Base-by-base conservation (phyloP, 2,888 invertebrate species). In the Seira musarum region DNA sequence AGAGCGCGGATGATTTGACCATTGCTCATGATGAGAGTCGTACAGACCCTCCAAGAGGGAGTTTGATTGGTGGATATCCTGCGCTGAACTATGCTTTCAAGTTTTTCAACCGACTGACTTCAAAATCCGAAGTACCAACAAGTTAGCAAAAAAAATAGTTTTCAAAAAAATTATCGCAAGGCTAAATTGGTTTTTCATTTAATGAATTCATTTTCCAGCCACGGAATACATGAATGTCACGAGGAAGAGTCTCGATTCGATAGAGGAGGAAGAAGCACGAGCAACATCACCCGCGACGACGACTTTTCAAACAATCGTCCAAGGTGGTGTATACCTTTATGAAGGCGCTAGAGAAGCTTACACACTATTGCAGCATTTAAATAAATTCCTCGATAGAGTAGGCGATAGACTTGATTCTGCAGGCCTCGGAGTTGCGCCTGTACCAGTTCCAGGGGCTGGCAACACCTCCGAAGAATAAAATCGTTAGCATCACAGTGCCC, bases 271-370 rank as follows among this genome's bases (percentile, higher is more conserved):
- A 19, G 76, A 76, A 3, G 60, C 19, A 40, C 57, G 5, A 22
- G 66, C 46, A 19, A 68, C 19, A 17, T 22, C 46, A 30, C 68
- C 22, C 1, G 21, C 61, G 22, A 61, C 75, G 15, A 35, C 65
- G n/a, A 61, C 78, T 21, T 40, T 69, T 61, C 69, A 64, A 61
- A 76, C 73, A 1, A 21, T 79, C 0, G 69, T 82, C 8, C 61
- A 78, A 13, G 83, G 85, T 46, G 81, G 85, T 10, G 49, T 82
- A 5, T 71, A 82, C 72, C 35, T 85, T 0, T 86, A 83, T 57
- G 82, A 83, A 72, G 85, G 86, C 15, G 85, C 85, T 5, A 53
- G 80, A 25, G 86, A 85, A 67, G 86, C 85, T 0, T 85, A 84
- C 68, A 67, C 76, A 35, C 74, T 86, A 10, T 67, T 86, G 8